phyloP scores from a whole-genome alignment of 2,113 vertebrate genomes.

The Epinephelus fuscoguttatus region DNA sequence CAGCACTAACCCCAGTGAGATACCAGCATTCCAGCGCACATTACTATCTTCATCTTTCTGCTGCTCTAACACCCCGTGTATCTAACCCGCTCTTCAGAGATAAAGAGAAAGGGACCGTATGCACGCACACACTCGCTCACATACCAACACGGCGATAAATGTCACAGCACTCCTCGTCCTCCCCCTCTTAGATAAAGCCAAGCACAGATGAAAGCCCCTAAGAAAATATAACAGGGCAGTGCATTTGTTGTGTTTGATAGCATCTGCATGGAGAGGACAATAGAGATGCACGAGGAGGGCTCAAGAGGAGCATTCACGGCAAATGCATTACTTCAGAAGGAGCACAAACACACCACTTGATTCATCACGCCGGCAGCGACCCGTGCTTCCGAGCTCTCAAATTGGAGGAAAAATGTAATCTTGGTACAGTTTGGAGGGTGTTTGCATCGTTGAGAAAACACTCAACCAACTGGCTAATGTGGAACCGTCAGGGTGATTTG shows the following conservation, averaged over 20 bases:
- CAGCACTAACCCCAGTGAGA: conserved; percentile 44
- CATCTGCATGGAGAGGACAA: conserved; percentile 71
- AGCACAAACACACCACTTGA: conserved; percentile 58
- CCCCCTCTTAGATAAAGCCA: conserved; percentile 74
- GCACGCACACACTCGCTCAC: conserved; percentile 29
- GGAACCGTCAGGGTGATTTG: conserved; percentile 29
- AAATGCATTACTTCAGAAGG: conserved; percentile 63
- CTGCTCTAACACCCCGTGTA: conserved; percentile 63
- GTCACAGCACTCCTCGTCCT: conserved; percentile 71
- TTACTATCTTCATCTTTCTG: conserved; percentile 67
- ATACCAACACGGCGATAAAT: conserved; percentile 75
- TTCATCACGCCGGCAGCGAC: conserved; percentile 26
- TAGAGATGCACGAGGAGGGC: conserved; percentile 63
- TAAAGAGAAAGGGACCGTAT: conserved; percentile 60
- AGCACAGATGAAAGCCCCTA: conserved; percentile 78
- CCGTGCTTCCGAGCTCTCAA: conserved; percentile 9
- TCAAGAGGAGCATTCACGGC: conserved; percentile 61
- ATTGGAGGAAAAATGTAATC: conserved; percentile 29
- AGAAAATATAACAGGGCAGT: conserved; percentile 75
- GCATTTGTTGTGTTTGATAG: conserved; percentile 82
- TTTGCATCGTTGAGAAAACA: conserved; percentile 36
- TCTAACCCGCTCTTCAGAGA: conserved; percentile 57
- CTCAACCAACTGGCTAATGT: conserved; percentile 18
- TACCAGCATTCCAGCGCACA: conserved; percentile 27
- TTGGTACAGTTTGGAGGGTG: conserved; percentile 25